Conservation (phyloP, 2,113 vertebrate genomes). For the Petrocephalus zakoni region DNA sequence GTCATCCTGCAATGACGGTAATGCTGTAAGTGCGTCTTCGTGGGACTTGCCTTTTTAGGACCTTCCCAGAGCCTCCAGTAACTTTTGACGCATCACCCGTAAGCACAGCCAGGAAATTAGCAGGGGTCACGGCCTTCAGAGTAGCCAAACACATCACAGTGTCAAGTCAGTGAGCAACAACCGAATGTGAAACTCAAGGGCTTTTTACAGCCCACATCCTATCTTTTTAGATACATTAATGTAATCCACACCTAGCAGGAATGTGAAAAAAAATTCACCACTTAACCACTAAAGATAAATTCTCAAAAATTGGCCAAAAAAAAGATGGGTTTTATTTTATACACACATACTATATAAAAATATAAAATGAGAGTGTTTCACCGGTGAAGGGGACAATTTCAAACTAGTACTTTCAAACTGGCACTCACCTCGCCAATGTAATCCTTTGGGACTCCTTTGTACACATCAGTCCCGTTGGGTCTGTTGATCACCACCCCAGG, state of each 20-base stretch:
- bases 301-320: neutral
- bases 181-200: neutral
- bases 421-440: constrained; percentile 73
- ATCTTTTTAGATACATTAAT: neutral
- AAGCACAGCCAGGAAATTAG: constrained; percentile 86
- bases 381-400: neutral
- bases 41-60: constrained; percentile 73
- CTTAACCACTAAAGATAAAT: neutral
- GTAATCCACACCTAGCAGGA: neutral
- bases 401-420: neutral
- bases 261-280: neutral
- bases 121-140: constrained; percentile 78
- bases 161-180: neutral
- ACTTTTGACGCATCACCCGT: constrained; percentile 70
- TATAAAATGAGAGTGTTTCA: neutral
- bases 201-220: neutral
- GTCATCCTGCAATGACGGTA: neutral
- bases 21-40: neutral
- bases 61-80: constrained; percentile 86
- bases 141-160: constrained; percentile 23
- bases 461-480: constrained; percentile 88
- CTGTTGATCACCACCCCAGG: constrained; percentile 84
- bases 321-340: too few relatives aligned
- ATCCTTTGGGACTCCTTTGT: constrained; percentile 81
- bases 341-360: neutral